phyloP scores from a whole-genome alignment of 1,140 invertebrate genomes.

The Linepithema humile region DNA sequence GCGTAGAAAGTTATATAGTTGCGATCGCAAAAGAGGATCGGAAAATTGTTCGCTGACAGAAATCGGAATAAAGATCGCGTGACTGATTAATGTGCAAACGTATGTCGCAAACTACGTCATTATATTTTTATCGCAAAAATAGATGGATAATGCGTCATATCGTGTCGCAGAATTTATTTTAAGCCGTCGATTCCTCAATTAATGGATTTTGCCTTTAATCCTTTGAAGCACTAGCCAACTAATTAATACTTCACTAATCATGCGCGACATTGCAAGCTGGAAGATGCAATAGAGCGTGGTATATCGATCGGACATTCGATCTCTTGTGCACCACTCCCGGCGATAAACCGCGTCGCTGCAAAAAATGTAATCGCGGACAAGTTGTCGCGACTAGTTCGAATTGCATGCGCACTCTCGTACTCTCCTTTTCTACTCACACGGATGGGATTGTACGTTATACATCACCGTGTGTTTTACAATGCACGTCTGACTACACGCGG shows the following conservation, averaged over 20 bases:
- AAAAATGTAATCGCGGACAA: not conserved
- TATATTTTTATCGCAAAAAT: not conserved
- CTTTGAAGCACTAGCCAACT: too few species aligned
- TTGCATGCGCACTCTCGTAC: not conserved
- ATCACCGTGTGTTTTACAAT: slow-evolving; percentile 35
- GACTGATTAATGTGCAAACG: slow-evolving; percentile 19
- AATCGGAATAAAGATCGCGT: not conserved
- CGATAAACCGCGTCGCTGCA: not conserved
- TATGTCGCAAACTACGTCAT: not conserved
- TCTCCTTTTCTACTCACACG: not conserved
- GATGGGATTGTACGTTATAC: slow-evolving; percentile 18
- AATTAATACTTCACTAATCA: not conserved
- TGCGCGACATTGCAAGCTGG: not conserved
- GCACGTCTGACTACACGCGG: slow-evolving; percentile 44
- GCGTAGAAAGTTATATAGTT: slow-evolving; percentile 13
- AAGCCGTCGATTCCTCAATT: not conserved
- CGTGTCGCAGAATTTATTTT: not conserved
- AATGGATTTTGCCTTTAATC: not conserved
- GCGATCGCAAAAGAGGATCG: slow-evolving; percentile 19
- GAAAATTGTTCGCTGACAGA: slow-evolving; percentile 1
- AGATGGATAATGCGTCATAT: not conserved
- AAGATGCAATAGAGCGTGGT: not conserved
- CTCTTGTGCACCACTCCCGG: not conserved
- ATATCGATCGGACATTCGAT: slow-evolving; percentile 19
- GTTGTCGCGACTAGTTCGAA: not conserved